A percentile compares a stretch with the other conserved stretches of the same genome.
These are phyloP conservation scores for Homalodisca vitripennis DNA, from an alignment of 1,140 invertebrate genomes.

Conservation along the genomic window DNA sequence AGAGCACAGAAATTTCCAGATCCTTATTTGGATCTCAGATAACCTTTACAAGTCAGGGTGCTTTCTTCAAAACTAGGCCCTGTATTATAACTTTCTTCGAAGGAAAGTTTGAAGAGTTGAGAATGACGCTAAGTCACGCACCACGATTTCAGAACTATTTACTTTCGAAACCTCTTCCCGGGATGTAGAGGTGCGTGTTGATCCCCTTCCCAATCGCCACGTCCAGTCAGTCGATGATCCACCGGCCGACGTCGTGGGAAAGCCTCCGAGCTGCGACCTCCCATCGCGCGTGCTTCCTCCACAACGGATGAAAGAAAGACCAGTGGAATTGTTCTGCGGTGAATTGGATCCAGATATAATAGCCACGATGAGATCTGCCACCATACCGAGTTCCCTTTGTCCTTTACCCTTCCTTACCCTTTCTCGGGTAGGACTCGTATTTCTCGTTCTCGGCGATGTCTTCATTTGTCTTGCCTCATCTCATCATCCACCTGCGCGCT, in stretches of 20 bases:
- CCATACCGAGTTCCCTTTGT: too few species aligned
- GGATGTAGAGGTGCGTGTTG: neutral
- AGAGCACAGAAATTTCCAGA: too few species aligned
- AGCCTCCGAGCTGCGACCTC: constrained; percentile 7
- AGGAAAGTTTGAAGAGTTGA: neutral
- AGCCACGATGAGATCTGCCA: constrained; percentile 7
- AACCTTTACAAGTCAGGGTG: too few species aligned
- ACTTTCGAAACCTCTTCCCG: neutral
- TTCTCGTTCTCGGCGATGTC: constrained; percentile 11
- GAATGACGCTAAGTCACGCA: neutral
- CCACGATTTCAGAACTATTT: neutral
- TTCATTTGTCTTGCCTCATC: constrained; percentile 18
- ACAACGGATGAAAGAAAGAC: constrained; percentile 17
- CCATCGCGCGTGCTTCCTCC: constrained; percentile 29
- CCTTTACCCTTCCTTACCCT: neutral
- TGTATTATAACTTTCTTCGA: neutral
- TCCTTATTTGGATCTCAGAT: too few species aligned
- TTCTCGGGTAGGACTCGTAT: neutral
- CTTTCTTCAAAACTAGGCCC: too few species aligned
- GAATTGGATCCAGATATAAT: constrained; percentile 23
- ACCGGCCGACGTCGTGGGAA: constrained; percentile 25
- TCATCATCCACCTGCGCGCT: constrained; percentile 4
- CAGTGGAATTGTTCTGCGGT: constrained; percentile 20
- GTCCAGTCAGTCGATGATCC: neutral
- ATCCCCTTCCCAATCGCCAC: neutral